Base-by-base conservation (phyloP, 2,113 vertebrate genomes). In the Scalopus aquaticus region DNA sequence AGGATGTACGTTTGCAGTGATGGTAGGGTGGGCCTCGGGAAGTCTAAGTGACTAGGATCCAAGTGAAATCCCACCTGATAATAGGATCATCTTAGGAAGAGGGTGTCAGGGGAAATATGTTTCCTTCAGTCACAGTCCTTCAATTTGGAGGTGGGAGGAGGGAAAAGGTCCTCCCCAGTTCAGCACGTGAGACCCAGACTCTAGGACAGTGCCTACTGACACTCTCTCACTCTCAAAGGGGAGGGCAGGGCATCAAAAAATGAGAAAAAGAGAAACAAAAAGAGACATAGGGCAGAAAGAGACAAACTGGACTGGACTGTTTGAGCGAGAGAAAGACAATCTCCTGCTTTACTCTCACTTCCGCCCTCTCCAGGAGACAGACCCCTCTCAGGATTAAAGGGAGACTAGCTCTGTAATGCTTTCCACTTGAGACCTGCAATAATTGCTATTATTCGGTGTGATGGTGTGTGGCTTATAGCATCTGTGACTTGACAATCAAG, bases 401-500 rank as follows among this genome's bases (percentile, higher is more conserved):
- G 72, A 49, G 44, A 35, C 51, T 0, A 10, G 44, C n/a, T 95
- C 58, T 56, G 37, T 28, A 62, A 51, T 89, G 89, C 90, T 72
- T 87, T 83, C 60, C 82, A 83, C 70, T 19, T 0, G 37, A 95
- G 92, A 87, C 83, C 92, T 80, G 83, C 22, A 79, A 39, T 91
- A 72, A 95, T 73, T 65, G 72, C 78, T 91, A 87, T 97, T 91
- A 96, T 96, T 89, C 9, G 3, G 93, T 67, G 86, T 80, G 91
- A 96, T 89, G 95, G 95, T 54, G 64, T 96, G 90, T 83, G 91
- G 74, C 93, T 62, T 83, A 87, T 1, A 91, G n/a, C 2, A 8
- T 90, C 91, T 95, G 93, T 92, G 91, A 95, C 89, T 96, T 97
- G 93, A 96, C 97, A 96, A 91, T 94, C 93, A 94, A 93, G 73